Evolutionary conservation across 2,113 vertebrate species (phyloP), one percentile per base, ranked within the genome.

Genomic region (Xenopus borealis): DNA sequence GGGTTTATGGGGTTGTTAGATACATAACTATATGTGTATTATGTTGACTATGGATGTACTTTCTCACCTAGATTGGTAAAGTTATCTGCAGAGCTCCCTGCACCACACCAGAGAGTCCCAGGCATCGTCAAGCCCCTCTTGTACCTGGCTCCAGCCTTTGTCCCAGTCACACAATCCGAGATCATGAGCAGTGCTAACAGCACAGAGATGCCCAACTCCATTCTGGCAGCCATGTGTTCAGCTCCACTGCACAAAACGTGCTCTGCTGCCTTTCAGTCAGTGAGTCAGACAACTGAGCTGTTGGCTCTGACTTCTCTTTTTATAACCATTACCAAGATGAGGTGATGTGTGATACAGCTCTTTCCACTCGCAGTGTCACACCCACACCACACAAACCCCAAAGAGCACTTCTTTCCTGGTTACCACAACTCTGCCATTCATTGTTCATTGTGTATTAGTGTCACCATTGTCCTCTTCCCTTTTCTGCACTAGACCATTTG

Each of bases 61-160:
- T 50, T 16, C 89, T 72, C 72, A 96, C 95, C 94, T 55, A 96
- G 65, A 47, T 95, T 88, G 0, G 71, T 81, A 69, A 85, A 87
- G 58, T 88, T 87, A 0, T 71, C 78, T 0, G 94, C 94, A 10
- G 90, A 90, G 83, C 92, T 85, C 0, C 96, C 95, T 0, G 91
- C 85, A 0, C 95, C 96, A 68, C 95, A 98, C 95, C 96, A 96
- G 17, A 97, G 84, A 0, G 94, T 96, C n/a, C 95, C 96, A 0
- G 95, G 94, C 1, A 96, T 78, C 7, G 92, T 94, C 86, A 91
- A 94, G 10, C 92, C 89, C 16, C 95, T 86, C 64, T 90, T 93
- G 0, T 66, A 45, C 0, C 93, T 55, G 12, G 12, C 40, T 10
- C 66, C 44, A 17, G 7, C 1, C 12, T 64, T 30, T 30, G 27